Base-by-base conservation (phyloP, 2,797 vertebrate species). In the Poeciliopsis infans region DNA sequence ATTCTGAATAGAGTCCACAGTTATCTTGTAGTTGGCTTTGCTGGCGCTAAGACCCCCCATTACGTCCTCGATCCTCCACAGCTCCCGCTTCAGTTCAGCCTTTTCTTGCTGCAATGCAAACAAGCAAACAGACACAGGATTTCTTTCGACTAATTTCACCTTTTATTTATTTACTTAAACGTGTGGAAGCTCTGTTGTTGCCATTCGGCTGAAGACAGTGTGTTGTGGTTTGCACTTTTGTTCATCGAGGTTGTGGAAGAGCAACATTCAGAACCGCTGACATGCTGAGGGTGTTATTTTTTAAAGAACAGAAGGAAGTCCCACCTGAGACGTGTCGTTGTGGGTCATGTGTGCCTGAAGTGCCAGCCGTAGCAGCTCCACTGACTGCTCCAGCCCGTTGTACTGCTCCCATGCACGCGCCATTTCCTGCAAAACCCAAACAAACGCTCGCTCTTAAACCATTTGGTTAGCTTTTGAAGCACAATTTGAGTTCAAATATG, bases 11-110 rank as follows among this genome's bases (percentile, higher is more conserved):
- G 97, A 99, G 72, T 98, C 95, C 28, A 98, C 96, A 78, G 97
- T 97, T 87, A 97, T 94, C 93, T 94, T 96, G 90, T 97, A 99
- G 93, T 97, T 98, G 81, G 96, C 89, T 95, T 98, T 98, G 92
- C 96, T 97, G 86, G 95, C 86, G 86, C 97, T 98, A 87, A 99
- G 95, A 79, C 97, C 98, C 18, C 96, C 96, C 84, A 96, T 96
- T 84, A 99, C 98, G 55, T 99, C 98, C 93, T 99, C 97, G 72
- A 99, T 98, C 92, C 97, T 96, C 98, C 98, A 99, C 80, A 99
- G 95, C 89, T 99, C 98, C 5, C 97, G 97, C 77, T 97, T 97
- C 90, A 98, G 95, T 93, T 97, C 97, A 0, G 94, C 87, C 88
- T 96, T 97, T 93, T 99, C 97, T 90, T 97, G 91, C 89, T 91